phyloP scores from a whole-genome alignment of 2,888 invertebrate genomes.

The Napeogenes inachia region DNA sequence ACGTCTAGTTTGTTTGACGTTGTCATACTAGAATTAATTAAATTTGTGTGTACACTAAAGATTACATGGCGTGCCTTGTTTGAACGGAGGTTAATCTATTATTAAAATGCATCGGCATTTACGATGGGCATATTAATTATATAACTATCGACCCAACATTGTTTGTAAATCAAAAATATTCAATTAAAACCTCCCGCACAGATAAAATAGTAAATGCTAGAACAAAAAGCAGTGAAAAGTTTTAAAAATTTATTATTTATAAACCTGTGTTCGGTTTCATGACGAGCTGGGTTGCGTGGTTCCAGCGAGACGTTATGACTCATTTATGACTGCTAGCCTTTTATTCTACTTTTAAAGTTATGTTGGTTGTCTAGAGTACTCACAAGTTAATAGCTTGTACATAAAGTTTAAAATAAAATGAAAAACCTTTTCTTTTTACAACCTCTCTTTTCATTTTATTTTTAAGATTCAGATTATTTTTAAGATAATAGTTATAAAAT shows the following conservation, averaged over 20 bases:
- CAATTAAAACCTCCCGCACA: background rate
- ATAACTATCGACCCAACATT: background rate
- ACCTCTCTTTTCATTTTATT: too few relatives aligned
- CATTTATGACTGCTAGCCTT: constrained; percentile 1
- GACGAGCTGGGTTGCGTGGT: constrained; percentile 6
- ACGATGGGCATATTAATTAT: constrained; percentile 29
- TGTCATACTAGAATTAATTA: constrained; percentile 62
- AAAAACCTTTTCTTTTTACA: background rate
- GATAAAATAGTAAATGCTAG: background rate
- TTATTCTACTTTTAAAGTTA: constrained; percentile 6
- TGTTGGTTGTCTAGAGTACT: constrained; percentile 7
- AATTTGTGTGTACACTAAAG: constrained; percentile 62
- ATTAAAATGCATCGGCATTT: constrained; percentile 59
- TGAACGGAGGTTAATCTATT: constrained; percentile 59
- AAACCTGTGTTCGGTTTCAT: background rate
- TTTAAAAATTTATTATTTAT: background rate
- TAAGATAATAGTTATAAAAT: too few relatives aligned
- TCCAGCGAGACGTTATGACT: background rate
- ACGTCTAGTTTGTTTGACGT: constrained; percentile 33
- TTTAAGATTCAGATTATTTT: too few relatives aligned
- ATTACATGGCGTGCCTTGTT: constrained; percentile 54
- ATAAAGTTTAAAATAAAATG: constrained; percentile 12
- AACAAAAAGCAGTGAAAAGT: background rate
- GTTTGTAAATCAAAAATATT: background rate
- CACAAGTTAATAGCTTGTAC: constrained; percentile 8